phyloP scores from a whole-genome alignment of 1,140 invertebrate genomes.

The Drosophila carrolli region DNA sequence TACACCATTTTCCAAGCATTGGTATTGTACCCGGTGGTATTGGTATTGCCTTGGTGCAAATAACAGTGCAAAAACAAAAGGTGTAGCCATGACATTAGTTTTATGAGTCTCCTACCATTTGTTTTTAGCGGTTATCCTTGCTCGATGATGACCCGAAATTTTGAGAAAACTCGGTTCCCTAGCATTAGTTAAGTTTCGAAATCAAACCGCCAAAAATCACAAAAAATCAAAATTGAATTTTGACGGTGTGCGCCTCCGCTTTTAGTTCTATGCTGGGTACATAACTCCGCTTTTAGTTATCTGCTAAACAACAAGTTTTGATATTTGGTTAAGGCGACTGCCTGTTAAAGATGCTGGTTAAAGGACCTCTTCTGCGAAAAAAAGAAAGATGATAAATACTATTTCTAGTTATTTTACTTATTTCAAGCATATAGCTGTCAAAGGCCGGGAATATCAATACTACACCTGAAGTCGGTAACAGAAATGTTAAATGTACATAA shows the following conservation, averaged over 20 bases:
- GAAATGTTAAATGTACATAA: neutral
- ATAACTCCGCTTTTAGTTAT: neutral
- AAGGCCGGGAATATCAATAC: too few species aligned
- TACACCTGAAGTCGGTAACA: neutral
- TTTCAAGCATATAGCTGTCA: too few species aligned
- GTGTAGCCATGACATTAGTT: slow-evolving; percentile 32
- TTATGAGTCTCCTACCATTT: neutral
- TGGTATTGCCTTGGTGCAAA: slow-evolving; percentile 14
- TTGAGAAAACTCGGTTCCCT: too few species aligned
- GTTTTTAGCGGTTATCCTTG: neutral
- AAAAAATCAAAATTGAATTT: too few species aligned
- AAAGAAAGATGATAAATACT: too few species aligned
- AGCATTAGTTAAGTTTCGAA: too few species aligned
- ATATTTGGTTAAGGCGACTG: too few species aligned
- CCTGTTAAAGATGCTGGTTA: too few species aligned
- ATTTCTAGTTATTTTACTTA: too few species aligned
- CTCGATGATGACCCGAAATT: too few species aligned
- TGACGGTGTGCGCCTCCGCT: neutral
- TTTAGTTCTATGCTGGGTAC: too few species aligned
- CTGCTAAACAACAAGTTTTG: neutral
- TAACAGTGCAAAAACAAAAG: neutral
- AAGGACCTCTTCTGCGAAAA: too few species aligned
- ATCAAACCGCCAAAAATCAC: neutral
- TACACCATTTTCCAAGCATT: slow-evolving; percentile 4
- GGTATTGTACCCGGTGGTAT: neutral